A percentile compares a stretch with the other conserved stretches of the same genome.
Evolutionary conservation across 2,113 vertebrate species (phyloP).

Genomic region (Corythoichthys haematopterus): DNA sequence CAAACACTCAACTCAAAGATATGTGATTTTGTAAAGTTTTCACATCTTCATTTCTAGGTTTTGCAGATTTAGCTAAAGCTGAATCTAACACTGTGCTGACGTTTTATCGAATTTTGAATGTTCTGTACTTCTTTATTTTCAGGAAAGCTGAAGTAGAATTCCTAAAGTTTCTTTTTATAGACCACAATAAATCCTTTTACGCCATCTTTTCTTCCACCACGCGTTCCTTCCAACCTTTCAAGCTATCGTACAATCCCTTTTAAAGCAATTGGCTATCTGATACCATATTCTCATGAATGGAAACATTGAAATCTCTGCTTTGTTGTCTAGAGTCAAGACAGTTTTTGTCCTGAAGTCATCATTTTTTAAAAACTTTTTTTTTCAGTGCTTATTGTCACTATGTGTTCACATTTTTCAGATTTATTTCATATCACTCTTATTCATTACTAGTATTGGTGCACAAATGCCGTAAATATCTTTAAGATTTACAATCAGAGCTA

Average conservation of each 20-base stretch:
- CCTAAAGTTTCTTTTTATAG: constrained; percentile 46
- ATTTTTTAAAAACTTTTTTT: constrained; percentile 2
- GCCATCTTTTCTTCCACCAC: constrained; percentile 38
- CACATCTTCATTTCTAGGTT: neutral
- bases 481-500: neutral
- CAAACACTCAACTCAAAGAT: neutral
- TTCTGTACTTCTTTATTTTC: neutral
- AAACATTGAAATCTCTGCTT: constrained; percentile 23
- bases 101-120: neutral
- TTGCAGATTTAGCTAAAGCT: neutral
- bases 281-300: constrained; percentile 46
- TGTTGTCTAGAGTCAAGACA: constrained; percentile 35
- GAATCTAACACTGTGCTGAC: neutral
- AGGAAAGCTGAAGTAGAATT: neutral
- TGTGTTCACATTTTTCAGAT: neutral
- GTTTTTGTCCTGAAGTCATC: constrained; percentile 1
- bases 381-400: neutral
- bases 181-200: constrained; percentile 29
- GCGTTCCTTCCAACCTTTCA: constrained; percentile 23
- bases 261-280: constrained; percentile 51
- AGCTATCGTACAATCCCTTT: constrained; percentile 45
- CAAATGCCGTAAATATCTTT: neutral
- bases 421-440: neutral
- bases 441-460: neutral
- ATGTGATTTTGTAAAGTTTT: neutral